A percentile compares a stretch with the other conserved stretches of the same genome.
These are phyloP conservation scores for Ondatra zibethicus DNA, from an alignment of 2,113 vertebrate genomes.

Conservation along the genomic window DNA sequence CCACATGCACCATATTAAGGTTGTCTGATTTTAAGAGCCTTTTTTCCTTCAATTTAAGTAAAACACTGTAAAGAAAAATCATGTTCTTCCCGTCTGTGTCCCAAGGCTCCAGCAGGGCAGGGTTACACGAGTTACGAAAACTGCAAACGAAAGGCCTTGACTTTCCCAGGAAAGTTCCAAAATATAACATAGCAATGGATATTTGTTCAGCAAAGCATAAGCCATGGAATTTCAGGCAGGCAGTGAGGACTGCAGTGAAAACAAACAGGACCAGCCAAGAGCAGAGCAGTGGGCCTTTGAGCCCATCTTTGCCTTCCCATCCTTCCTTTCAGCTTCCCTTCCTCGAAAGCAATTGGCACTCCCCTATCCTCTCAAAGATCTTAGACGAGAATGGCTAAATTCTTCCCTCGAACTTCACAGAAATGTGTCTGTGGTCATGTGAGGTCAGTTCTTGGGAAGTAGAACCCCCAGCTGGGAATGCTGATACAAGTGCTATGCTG, in stretches of 20 bases:
- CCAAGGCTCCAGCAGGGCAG: conserved; percentile 22
- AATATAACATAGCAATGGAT: conserved; percentile 12
- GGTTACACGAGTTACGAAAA: conserved; percentile 52
- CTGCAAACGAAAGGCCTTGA: conserved; percentile 58
- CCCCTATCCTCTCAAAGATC: background rate
- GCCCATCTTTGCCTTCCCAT: background rate
- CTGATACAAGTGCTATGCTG: background rate
- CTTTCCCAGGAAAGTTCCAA: conserved; percentile 58
- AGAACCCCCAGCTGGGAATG: background rate
- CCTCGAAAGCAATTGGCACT: conserved; percentile 37
- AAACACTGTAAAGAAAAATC: conserved; percentile 34
- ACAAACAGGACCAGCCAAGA: background rate
- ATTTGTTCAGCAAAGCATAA: conserved; percentile 58
- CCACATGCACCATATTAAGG: conserved; percentile 38
- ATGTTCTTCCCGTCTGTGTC: conserved; percentile 45
- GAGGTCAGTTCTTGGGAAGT: conserved; percentile 20
- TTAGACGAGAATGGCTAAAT: background rate
- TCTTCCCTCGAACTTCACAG: background rate
- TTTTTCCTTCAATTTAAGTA: conserved; percentile 33
- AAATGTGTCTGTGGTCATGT: background rate
- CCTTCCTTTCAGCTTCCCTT: conserved; percentile 24
- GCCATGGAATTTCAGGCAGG: conserved; percentile 58
- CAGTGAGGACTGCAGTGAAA: conserved; percentile 13
- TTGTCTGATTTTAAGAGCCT: background rate
- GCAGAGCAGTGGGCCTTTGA: background rate